Evolutionary conservation across 2,888 invertebrate species (phyloP).

Genomic region (Argyresthia goedartella): DNA sequence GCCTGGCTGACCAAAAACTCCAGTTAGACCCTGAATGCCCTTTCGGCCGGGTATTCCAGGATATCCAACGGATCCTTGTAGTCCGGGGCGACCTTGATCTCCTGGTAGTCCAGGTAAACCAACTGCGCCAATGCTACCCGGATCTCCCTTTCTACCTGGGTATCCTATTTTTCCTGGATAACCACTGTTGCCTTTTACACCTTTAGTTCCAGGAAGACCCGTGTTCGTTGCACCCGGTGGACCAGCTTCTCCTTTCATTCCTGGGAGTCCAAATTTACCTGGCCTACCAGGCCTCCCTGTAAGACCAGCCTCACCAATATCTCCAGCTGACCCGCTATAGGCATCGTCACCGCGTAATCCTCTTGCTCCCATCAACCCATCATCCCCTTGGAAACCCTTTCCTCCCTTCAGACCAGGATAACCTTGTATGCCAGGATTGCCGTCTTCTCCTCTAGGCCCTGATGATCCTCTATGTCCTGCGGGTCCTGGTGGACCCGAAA

Average conservation of each 20-base stretch:
- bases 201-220: constrained; percentile 64
- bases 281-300: constrained; percentile 46
- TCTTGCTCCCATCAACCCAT: constrained; percentile 64
- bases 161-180: constrained; percentile 42
- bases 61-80: constrained; percentile 58
- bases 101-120: constrained; percentile 68
- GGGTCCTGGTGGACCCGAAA: constrained; percentile 47
- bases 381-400: constrained; percentile 49
- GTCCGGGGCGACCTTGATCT: constrained; percentile 57
- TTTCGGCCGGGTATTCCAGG: constrained; percentile 66
- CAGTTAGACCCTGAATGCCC: constrained; percentile 69
- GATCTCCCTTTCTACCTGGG: constrained; percentile 70
- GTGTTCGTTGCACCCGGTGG: constrained; percentile 15
- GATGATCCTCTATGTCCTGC: constrained; percentile 53
- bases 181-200: constrained; percentile 72
- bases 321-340: constrained; percentile 74
- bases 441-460: constrained; percentile 54
- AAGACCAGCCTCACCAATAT: constrained; percentile 60
- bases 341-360: constrained; percentile 75
- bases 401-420: constrained; percentile 49
- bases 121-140: constrained; percentile 73
- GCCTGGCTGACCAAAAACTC: constrained; percentile 43
- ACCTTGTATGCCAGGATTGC: constrained; percentile 82
- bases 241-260: constrained; percentile 35
- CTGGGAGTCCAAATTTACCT: constrained; percentile 67